Conservation (phyloP, 2,797 vertebrate genomes). For the Leptoclinus maculatus region DNA sequence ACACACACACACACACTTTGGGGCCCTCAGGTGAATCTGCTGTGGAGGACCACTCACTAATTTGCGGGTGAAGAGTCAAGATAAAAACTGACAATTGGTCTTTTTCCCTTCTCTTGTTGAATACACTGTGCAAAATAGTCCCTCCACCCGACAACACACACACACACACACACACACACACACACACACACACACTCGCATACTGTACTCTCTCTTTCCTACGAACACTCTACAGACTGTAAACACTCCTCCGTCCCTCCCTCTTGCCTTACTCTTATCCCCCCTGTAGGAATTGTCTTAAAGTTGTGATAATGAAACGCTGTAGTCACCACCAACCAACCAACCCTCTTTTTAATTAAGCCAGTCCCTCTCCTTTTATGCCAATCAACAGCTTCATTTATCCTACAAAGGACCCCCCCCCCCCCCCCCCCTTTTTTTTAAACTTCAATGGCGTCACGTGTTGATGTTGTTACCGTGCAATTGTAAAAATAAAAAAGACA, state of each 20-base stretch:
- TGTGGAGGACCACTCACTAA: conserved; percentile 26
- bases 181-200: conserved; percentile 8
- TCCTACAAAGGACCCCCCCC: not conserved
- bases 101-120: conserved; percentile 34
- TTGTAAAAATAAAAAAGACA: conserved; percentile 63
- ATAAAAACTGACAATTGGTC: conserved; percentile 34
- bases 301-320: conserved; percentile 55
- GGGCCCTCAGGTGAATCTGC: conserved; percentile 58
- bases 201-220: not conserved
- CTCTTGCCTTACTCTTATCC: conserved; percentile 59
- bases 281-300: conserved; percentile 57
- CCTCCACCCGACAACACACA: not conserved
- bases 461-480: conserved; percentile 81
- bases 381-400: conserved; percentile 26
- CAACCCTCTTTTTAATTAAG: conserved; percentile 46
- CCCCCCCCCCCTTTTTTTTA: conserved; percentile 38
- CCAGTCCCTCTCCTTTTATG: conserved; percentile 15
- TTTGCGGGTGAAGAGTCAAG: conserved; percentile 12
- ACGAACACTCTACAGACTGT: conserved; percentile 17
- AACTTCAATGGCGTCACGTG: conserved; percentile 77
- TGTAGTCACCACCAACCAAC: conserved; percentile 48
- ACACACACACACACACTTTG: conserved; percentile 19
- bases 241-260: conserved; percentile 29
- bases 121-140: conserved; percentile 67
- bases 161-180: conserved; percentile 6